Evolutionary conservation across 2,113 vertebrate genomes (phyloP).

Genomic region (Ramphastos sulfuratus): DNA sequence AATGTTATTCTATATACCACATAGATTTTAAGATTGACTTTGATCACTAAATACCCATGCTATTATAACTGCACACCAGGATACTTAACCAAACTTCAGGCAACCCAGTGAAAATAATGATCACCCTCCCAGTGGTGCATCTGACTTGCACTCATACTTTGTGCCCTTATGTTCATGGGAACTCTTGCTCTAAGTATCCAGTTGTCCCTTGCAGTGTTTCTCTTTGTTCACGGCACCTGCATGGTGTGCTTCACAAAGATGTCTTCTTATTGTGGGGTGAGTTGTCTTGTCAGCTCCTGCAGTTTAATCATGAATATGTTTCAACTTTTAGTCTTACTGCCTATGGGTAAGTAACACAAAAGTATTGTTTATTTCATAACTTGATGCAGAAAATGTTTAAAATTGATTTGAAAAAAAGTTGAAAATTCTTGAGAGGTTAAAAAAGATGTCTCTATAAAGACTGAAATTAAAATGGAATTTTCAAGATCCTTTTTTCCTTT

Average conservation of each 20-base stretch:
- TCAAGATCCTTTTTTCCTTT: not conserved
- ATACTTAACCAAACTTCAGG: not conserved
- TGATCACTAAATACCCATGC: not conserved
- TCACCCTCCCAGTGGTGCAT: not conserved
- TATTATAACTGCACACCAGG: not conserved
- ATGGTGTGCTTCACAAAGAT: not conserved
- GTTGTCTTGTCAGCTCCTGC: not conserved
- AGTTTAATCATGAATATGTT: not conserved
- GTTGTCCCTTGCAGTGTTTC: not conserved
- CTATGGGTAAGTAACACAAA: not conserved
- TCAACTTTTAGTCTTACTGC: not conserved
- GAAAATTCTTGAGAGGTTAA: not conserved
- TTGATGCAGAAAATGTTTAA: not conserved
- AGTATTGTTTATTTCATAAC: not conserved
- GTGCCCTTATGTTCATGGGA: accelerated
- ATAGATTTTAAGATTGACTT: not conserved
- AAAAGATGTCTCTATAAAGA: not conserved
- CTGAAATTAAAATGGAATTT: not conserved
- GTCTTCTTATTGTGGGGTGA: not conserved
- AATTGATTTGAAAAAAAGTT: not conserved
- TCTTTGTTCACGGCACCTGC: not conserved
- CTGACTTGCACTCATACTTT: not conserved
- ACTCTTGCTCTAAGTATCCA: not conserved
- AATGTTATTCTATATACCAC: not conserved
- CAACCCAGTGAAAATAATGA: not conserved